Percentiles rank a stretch among this genome's conserved stretches.
phyloP scores from a whole-genome alignment of 1,140 invertebrate species.

The Diprion similis region DNA sequence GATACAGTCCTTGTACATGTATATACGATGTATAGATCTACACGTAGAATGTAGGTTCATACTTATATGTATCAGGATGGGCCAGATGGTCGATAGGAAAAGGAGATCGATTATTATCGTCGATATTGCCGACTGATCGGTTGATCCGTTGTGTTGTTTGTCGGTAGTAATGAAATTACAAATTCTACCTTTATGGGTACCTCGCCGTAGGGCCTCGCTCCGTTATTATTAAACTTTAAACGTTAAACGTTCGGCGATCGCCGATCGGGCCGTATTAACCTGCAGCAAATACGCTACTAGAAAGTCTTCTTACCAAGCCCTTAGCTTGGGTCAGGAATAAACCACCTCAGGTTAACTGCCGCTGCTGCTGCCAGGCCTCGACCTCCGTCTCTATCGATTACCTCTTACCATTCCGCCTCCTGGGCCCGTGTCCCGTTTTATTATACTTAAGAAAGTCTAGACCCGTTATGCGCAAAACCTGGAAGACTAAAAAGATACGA shows the following conservation, averaged over 20 bases:
- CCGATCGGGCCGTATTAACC: too few relatives aligned
- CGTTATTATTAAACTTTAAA: neutral
- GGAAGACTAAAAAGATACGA: too few relatives aligned
- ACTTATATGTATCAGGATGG: constrained; percentile 27
- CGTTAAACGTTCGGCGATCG: too few relatives aligned
- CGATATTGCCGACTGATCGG: too few relatives aligned
- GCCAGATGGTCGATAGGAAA: constrained; percentile 54
- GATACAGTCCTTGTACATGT: too few relatives aligned
- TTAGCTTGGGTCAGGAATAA: neutral
- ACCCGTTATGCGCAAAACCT: too few relatives aligned
- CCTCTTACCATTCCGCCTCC: neutral
- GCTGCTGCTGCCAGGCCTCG: neutral
- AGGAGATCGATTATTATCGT: constrained; percentile 38
- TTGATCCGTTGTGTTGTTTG: constrained; percentile 29
- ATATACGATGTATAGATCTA: too few relatives aligned
- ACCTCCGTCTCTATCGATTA: neutral
- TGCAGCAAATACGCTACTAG: too few relatives aligned
- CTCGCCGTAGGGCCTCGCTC: neutral
- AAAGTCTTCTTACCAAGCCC: neutral
- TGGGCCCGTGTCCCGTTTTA: neutral
- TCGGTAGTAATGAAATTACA: constrained; percentile 52
- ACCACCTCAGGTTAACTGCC: neutral
- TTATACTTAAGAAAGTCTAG: neutral
- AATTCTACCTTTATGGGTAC: constrained; percentile 23
- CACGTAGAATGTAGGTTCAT: too few relatives aligned